Evolutionary conservation across 2,797 vertebrate genomes (phyloP), one percentile per base, ranked within the genome.

Genomic region (Coregonus ussuriensis): DNA sequence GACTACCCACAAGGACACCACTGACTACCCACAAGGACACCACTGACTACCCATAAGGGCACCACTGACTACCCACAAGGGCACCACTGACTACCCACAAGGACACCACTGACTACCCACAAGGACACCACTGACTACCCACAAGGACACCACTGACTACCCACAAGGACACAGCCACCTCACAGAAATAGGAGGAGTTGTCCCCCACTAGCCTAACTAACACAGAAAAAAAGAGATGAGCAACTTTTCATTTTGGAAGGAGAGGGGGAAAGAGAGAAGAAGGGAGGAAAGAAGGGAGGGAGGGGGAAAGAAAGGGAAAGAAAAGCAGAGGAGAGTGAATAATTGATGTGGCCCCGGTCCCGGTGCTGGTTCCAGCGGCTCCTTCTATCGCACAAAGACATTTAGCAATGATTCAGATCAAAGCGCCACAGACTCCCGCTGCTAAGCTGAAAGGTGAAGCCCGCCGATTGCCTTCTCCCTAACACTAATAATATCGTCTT

Each of bases 381-480:
- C 88, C 84, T 89, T 91, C 92, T 93, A 92, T 93, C 93, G 93
- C 93, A 95, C 94, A 95, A 95, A 96, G 95, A 95, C 95, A 95
- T 96, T 96, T 96, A 96, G 94, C 92, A 94, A 91, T 95, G 94
- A 95, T 95, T 92, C 94, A 95, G 95, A 96, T 96, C 95, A 96
- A 96, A 96, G 95, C 90, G 87, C 81, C 91, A 88, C 83, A 91
- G 91, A 85, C 92, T 91, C 95, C 95, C 84, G 93, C 95, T 95
- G 95, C 88, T 92, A 84, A 91, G 91, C 94, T 94, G 93, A 95
- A 96, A 95, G 94, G 94, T 92, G 90, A 92, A 93, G 90, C 92
- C 63, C 92, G 89, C 81, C 91, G 86, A 91, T 91, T 88, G 90
- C 93, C 54, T 62, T 21, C 93, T 89, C 88, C 93, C 89, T 88